Evolutionary conservation across 2,888 invertebrate species (phyloP).

Genomic region (Rosalia funebris): DNA sequence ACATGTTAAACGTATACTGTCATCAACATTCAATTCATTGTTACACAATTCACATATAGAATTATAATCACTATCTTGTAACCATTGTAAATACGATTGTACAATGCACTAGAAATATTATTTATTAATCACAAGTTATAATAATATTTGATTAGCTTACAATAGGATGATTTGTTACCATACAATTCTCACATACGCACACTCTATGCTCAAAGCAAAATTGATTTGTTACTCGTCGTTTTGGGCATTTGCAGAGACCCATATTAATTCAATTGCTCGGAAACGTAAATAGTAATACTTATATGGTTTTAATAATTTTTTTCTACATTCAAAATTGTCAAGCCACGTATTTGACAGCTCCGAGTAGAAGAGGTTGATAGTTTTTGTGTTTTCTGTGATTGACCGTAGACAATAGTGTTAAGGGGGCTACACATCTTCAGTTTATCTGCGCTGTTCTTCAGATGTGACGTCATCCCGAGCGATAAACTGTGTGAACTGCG

Average conservation of each 20-base stretch:
- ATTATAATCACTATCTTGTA: constrained; percentile 97
- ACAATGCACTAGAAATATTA: constrained; percentile 88
- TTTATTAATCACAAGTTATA: constrained; percentile 2
- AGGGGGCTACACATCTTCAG: too few species aligned
- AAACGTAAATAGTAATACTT: background rate
- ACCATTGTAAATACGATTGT: constrained; percentile 97
- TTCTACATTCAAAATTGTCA: background rate
- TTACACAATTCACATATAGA: constrained; percentile 92
- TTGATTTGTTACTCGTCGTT: constrained; percentile 95
- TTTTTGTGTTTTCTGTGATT: too few species aligned
- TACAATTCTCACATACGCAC: constrained; percentile 98
- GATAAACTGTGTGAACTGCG: too few species aligned
- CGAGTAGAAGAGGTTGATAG: too few species aligned
- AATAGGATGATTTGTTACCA: constrained; percentile 95
- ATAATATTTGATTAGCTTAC: constrained; percentile 67
- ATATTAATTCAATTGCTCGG: constrained; percentile 65
- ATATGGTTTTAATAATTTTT: background rate
- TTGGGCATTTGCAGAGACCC: constrained; percentile 99
- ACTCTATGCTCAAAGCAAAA: constrained; percentile 99
- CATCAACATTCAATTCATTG: constrained; percentile 80
- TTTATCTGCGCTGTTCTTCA: too few species aligned
- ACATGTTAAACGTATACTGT: constrained; percentile 89
- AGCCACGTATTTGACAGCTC: constrained; percentile 26
- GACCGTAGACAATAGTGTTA: too few species aligned
- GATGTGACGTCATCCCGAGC: too few species aligned